Conservation (phyloP, 2,797 vertebrate genomes). For the Pangasius macronema region DNA sequence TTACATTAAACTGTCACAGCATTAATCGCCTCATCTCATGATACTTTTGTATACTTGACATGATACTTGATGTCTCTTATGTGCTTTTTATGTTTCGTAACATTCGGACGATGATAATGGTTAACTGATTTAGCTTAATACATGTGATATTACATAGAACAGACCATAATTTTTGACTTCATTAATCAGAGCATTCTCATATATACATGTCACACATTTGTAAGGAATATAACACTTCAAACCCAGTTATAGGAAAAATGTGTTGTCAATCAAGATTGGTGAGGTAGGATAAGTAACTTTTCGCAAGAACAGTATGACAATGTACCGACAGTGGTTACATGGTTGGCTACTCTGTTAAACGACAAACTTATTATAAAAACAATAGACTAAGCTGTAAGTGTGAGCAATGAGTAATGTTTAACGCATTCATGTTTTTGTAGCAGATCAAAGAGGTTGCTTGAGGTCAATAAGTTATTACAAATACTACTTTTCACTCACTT, state of each 20-base stretch:
- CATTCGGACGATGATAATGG: too few species aligned
- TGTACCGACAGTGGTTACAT: too few species aligned
- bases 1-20: conserved; percentile 99
- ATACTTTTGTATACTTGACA: conserved; percentile 19
- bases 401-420: neutral
- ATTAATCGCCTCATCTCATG: conserved; percentile 62
- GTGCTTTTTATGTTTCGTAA: neutral
- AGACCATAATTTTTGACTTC: neutral
- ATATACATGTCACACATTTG: neutral
- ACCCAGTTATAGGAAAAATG: neutral
- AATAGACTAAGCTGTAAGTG: neutral
- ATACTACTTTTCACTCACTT: neutral
- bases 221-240: neutral
- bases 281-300: too few species aligned
- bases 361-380: neutral
- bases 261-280: too few species aligned
- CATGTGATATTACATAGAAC: neutral
- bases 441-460: neutral
- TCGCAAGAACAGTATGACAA: too few species aligned
- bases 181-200: neutral
- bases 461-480: neutral
- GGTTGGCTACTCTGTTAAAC: neutral
- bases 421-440: neutral
- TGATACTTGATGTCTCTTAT: conserved; percentile 6
- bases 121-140: neutral